These are phyloP conservation scores for Latrodectus elegans DNA, from an alignment of 2,888 invertebrate species.

Conservation along the genomic window DNA sequence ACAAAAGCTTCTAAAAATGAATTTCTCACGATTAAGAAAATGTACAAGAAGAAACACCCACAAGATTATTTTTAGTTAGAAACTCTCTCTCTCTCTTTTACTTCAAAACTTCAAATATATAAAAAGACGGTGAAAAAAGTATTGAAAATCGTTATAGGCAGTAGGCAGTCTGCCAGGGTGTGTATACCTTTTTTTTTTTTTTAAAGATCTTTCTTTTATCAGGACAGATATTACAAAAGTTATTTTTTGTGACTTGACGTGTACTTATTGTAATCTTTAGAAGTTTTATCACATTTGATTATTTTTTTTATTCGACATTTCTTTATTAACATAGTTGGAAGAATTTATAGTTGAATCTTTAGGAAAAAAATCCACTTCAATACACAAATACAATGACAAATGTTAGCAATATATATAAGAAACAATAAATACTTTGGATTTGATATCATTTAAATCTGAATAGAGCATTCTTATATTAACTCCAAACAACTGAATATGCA, in stretches of 20 bases:
- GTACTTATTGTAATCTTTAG: background rate
- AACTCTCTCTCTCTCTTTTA: background rate
- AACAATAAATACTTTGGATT: no score
- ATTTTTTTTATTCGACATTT: background rate
- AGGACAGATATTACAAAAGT: slow-evolving; percentile 40
- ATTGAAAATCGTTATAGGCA: slow-evolving; percentile 48
- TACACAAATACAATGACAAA: no score
- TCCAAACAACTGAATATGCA: no score
- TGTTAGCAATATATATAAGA: no score
- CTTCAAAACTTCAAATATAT: slow-evolving; percentile 2
- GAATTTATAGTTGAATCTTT: no score
- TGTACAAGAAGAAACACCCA: no score
- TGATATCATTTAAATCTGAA: no score
- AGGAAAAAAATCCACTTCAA: no score
- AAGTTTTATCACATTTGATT: slow-evolving; percentile 10
- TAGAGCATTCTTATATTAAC: no score
- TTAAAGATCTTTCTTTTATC: slow-evolving; percentile 20
- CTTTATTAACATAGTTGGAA: background rate
- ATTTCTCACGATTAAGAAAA: no score
- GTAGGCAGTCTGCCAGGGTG: slow-evolving; percentile 34
- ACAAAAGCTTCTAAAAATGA: no score
- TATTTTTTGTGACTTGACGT: background rate
- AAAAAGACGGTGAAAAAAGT: slow-evolving; percentile 18
- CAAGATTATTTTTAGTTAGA: slow-evolving; percentile 10
- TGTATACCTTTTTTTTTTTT: slow-evolving; percentile 25